Evolutionary conservation across 2,113 vertebrate genomes (phyloP).

Genomic region (Sclerurus mexicanus): DNA sequence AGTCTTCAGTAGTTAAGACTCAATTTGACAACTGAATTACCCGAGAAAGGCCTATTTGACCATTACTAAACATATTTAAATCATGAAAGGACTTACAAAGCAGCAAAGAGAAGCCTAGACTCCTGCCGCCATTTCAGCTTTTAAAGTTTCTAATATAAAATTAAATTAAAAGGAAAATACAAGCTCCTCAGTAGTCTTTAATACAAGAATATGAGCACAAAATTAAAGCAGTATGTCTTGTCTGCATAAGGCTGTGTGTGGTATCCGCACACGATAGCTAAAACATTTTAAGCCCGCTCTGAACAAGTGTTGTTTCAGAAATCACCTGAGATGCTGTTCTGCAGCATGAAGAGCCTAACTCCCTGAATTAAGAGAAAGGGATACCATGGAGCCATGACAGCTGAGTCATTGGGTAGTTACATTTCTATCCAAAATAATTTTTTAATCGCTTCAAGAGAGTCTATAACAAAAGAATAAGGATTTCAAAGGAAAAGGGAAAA

Average conservation of each 20-base stretch:
- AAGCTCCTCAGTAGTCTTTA: not conserved
- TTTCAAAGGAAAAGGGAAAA: not conserved
- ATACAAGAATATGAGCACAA: not conserved
- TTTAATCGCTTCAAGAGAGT: not conserved
- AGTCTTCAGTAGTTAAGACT: not conserved
- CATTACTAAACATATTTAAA: not conserved
- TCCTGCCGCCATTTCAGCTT: not conserved
- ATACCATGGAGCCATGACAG: not conserved
- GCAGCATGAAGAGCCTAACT: not conserved
- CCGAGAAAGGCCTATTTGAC: not conserved
- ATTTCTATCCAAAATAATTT: not conserved
- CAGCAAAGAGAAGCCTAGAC: not conserved
- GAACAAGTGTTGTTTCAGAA: not conserved
- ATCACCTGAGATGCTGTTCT: not conserved
- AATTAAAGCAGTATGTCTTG: not conserved
- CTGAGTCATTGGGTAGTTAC: not conserved
- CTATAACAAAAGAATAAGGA: not conserved
- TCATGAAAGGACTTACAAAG: not conserved
- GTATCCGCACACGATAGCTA: not conserved
- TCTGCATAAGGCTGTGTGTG: not conserved
- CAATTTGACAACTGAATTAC: not conserved
- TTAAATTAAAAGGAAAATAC: not conserved
- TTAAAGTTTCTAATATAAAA: not conserved
- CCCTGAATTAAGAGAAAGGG: not conserved
- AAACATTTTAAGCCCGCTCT: not conserved